Conservation (phyloP, 2,113 vertebrate genomes). For the Atherinomorus stipes region DNA sequence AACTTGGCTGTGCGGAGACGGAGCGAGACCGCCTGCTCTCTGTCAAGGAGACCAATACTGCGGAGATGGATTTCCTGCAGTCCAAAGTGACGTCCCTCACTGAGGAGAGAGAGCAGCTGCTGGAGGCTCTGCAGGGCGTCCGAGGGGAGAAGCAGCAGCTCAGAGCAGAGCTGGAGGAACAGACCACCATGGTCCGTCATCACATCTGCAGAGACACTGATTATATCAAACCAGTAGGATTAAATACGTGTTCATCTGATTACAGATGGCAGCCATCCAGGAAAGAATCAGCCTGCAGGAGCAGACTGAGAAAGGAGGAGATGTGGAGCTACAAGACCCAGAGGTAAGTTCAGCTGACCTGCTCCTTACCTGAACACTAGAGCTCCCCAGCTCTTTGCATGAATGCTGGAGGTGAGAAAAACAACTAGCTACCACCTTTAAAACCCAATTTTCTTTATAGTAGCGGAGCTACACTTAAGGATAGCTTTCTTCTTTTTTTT, state of each 20-base stretch:
- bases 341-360: constrained; percentile 18
- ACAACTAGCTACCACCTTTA: too few species aligned
- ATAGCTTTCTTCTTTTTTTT: too few species aligned
- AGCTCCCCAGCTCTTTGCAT: too few species aligned
- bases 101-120: constrained; percentile 61
- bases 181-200: not conserved
- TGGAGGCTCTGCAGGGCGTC: constrained; percentile 48
- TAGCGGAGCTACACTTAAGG: too few species aligned
- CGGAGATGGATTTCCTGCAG: constrained; percentile 50
- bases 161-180: constrained; percentile 31
- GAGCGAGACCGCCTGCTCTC: constrained; percentile 43
- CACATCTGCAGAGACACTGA: not conserved
- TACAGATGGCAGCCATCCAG: constrained; percentile 40
- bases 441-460: too few species aligned
- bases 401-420: too few species aligned
- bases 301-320: constrained; percentile 15
- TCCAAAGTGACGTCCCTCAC: constrained; percentile 25
- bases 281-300: constrained; percentile 28
- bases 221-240: not conserved
- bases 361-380: not conserved
- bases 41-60: not conserved
- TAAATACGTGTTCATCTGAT: not conserved
- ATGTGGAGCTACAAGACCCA: constrained; percentile 23
- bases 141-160: constrained; percentile 59
- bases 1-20: constrained; percentile 33